Evolutionary conservation across 2,888 invertebrate genomes (phyloP).

Genomic region (Eupithecia vulgata): DNA sequence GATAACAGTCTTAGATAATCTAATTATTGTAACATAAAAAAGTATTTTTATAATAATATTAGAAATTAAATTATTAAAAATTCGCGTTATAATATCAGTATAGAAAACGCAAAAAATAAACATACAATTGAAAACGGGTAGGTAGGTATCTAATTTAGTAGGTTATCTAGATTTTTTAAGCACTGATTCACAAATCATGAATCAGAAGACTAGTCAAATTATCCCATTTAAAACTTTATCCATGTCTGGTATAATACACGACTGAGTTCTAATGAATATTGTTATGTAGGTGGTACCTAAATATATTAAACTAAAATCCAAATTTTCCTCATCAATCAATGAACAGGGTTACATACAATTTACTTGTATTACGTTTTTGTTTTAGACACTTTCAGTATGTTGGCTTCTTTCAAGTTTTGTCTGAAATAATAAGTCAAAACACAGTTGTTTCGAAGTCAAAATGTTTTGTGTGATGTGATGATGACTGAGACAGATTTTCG

Average conservation of each 20-base stretch:
- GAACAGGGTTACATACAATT: not conserved
- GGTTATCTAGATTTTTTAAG: not conserved
- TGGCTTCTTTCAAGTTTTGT: not conserved
- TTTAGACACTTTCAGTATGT: not conserved
- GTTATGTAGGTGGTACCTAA: not conserved
- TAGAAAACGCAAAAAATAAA: no score
- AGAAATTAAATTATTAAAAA: no score
- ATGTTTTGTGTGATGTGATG: not conserved
- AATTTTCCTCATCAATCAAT: no score
- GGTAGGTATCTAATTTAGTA: not conserved
- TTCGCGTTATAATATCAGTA: no score
- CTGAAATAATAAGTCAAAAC: not conserved
- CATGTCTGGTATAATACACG: not conserved
- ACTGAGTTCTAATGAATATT: not conserved
- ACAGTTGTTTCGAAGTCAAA: not conserved
- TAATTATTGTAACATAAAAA: no score
- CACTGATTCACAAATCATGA: slow-evolving; percentile 5
- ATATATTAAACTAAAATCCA: not conserved
- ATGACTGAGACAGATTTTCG: not conserved
- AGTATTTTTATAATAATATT: no score
- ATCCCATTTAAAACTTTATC: not conserved
- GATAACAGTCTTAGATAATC: no score
- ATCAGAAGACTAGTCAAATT: not conserved
- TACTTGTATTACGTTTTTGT: not conserved
- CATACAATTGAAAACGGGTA: not conserved